Percentiles rank a stretch among this genome's conserved stretches.
These are phyloP conservation scores for Deroplatys truncata DNA, from an alignment of 2,888 invertebrate genomes.

Conservation along the genomic window DNA sequence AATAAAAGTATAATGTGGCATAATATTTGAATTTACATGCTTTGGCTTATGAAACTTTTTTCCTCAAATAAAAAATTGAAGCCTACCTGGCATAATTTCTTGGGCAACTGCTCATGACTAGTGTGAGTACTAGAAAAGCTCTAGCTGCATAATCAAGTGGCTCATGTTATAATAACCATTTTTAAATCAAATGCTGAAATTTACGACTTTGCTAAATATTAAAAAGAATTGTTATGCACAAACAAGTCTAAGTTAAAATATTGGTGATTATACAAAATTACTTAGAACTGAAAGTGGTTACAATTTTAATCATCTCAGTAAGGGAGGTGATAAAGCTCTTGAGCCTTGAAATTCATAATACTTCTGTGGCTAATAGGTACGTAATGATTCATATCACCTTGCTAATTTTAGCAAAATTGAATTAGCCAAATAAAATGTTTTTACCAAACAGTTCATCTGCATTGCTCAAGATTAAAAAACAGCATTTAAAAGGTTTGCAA, in stretches of 20 bases:
- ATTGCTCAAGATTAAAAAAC: too few species aligned
- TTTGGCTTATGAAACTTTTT: neutral
- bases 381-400: too few species aligned
- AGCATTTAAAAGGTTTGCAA: too few species aligned
- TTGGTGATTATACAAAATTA: neutral
- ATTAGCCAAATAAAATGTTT: too few species aligned
- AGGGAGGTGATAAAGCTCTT: too few species aligned
- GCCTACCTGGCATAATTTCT: neutral
- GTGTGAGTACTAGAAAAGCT: neutral
- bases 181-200: neutral
- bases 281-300: too few species aligned
- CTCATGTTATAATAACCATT: neutral
- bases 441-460: too few species aligned
- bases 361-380: too few species aligned
- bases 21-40: neutral
- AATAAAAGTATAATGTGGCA: neutral
- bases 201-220: neutral
- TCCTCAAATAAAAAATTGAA: neutral
- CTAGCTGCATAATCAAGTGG: neutral
- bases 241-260: neutral
- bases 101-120: neutral
- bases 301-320: too few species aligned
- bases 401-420: too few species aligned
- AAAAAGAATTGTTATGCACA: neutral
- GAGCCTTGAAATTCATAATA: too few species aligned